phyloP scores from a whole-genome alignment of 2,113 vertebrate species.

The Prochilodus magdalenae region DNA sequence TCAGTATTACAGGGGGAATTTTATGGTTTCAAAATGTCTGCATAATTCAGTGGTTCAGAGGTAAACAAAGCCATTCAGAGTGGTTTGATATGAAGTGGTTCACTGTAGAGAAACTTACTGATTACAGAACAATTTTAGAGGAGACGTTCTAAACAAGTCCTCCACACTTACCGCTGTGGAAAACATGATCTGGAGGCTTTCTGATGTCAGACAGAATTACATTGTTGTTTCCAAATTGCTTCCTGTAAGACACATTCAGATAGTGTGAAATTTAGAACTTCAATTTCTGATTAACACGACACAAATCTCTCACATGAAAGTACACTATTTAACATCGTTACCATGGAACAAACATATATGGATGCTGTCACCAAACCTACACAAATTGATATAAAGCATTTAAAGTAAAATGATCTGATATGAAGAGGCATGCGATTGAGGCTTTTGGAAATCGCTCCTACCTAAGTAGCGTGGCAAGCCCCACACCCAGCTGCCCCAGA shows the following conservation, averaged over 20 bases:
- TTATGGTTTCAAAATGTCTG: too few relatives aligned
- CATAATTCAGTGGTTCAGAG: too few relatives aligned
- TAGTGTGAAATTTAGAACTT: background rate
- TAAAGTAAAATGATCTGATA: background rate
- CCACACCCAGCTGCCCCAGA: slow-evolving; percentile 92
- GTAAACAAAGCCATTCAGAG: too few relatives aligned
- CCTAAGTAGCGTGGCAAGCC: slow-evolving; percentile 89
- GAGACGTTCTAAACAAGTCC: too few relatives aligned
- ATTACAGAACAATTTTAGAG: too few relatives aligned
- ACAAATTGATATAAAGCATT: background rate
- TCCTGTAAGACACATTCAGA: slow-evolving; percentile 71
- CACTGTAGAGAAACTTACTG: too few relatives aligned
- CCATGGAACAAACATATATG: too few relatives aligned
- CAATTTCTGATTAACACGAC: background rate
- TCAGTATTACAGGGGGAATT: background rate
- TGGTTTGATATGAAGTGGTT: too few relatives aligned
- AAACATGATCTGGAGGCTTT: slow-evolving; percentile 86
- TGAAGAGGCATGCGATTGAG: background rate
- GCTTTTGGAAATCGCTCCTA: slow-evolving; percentile 61
- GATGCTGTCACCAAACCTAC: background rate
- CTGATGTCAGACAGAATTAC: slow-evolving; percentile 95
- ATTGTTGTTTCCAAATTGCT: slow-evolving; percentile 89
- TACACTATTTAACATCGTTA: too few relatives aligned
- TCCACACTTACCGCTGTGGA: slow-evolving; percentile 84
- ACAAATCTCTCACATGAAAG: too few relatives aligned